Base-by-base conservation (phyloP, 2,113 vertebrate species). In the Brachirus orientalis region DNA sequence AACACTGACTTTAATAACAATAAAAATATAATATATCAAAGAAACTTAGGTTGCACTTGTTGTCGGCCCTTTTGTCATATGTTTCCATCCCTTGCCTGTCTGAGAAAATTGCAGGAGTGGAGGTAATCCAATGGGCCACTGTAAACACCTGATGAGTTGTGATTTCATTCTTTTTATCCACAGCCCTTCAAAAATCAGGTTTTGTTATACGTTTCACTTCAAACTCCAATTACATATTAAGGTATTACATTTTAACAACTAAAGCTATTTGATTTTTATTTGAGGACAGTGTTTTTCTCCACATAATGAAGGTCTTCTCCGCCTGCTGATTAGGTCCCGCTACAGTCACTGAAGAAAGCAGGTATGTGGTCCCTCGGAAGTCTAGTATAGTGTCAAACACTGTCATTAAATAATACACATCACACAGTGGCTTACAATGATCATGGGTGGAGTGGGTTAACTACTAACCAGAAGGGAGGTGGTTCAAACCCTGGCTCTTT, bases 21-120 rank as follows among this genome's bases (percentile, higher is more conserved):
- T 63, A 48, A 63, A 76, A 80, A 75, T 76, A 67, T 62, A 75
- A 82, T 83, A 77, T 88, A 85, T 86, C 72, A 84, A 79, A 84
- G 64, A 66, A 72, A 50, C 38, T 60, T 8, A 60, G 63, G 52
- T 8, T 71, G 48, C 18, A 7, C 10, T 65, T 55, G 58, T 10
- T 37, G 47, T 14, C 9, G 46, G 40, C 9, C 10, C 19, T 22
- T 40, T 8, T 72, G 46, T 69, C 48, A 69, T 20, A 22, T 4
- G 4, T 55, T 58, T 28, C 33, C 43, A 18, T n/a, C 12, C 14
- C 10, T 37, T n/a, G 5, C 37, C 14, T 54, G 33, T 0, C 14
- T 17, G 8, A 33, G 22, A 18, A 18, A 22, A 60, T 36, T 12
- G 22, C 4, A 28, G 9, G 28, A 7, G 37, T n/a, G 16, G 13